Evolutionary conservation across 2,113 vertebrate genomes (phyloP).

Genomic region (Prunella fulvescens): DNA sequence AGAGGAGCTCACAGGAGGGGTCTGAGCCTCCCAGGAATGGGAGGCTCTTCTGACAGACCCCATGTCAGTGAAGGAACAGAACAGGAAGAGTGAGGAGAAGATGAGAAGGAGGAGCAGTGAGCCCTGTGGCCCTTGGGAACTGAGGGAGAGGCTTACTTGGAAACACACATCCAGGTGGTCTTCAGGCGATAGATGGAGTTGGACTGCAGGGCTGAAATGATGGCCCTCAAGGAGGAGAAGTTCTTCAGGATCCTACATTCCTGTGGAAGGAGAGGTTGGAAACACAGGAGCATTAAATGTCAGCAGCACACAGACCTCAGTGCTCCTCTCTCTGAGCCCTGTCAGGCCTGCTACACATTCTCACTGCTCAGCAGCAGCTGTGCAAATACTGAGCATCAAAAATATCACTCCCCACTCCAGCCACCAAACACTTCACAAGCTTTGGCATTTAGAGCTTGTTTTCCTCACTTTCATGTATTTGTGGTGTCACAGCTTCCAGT

Average conservation of each 20-base stretch:
- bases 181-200: slow-evolving; percentile 93
- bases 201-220: slow-evolving; percentile 91
- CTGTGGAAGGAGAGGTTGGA: slow-evolving; percentile 69
- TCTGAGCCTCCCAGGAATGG: neutral
- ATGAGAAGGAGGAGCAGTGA: neutral
- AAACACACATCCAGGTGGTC: slow-evolving; percentile 84
- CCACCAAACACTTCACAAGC: slow-evolving; percentile 28
- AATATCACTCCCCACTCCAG: neutral
- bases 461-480: slow-evolving; percentile 48
- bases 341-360: slow-evolving; percentile 57
- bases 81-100: neutral
- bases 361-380: slow-evolving; percentile 65
- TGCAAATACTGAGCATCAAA: slow-evolving; percentile 65
- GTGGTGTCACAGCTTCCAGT: slow-evolving; percentile 53
- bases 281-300: slow-evolving; percentile 60
- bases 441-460: slow-evolving; percentile 59
- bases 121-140: neutral
- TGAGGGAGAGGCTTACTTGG: slow-evolving; percentile 80
- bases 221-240: slow-evolving; percentile 92
- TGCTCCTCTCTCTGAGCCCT: slow-evolving; percentile 47
- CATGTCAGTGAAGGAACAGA: neutral
- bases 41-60: neutral
- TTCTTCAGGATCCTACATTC: slow-evolving; percentile 96
- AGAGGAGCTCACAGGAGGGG: neutral
- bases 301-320: slow-evolving; percentile 8